These are phyloP conservation scores for Drosophila sordidapex DNA, from an alignment of 2,888 invertebrate genomes.

Conservation along the genomic window DNA sequence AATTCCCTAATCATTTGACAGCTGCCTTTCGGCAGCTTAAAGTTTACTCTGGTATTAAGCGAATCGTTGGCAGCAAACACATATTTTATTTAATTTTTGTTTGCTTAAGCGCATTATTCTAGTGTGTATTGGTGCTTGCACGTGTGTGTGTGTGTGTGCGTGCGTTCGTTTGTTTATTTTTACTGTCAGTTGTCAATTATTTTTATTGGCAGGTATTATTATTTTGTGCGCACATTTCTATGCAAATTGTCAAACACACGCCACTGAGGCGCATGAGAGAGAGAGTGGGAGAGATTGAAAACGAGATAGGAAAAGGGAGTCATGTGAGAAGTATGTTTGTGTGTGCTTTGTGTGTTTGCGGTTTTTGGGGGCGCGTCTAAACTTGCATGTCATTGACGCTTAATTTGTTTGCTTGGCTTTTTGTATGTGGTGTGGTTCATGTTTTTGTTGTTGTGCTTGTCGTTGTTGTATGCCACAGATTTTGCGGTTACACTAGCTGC, in stretches of 20 bases:
- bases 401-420: slow-evolving; percentile 77
- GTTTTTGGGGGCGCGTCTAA: slow-evolving; percentile 54
- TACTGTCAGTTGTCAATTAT: slow-evolving; percentile 78
- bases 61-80: slow-evolving; percentile 35
- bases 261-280: slow-evolving; percentile 9
- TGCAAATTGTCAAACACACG: slow-evolving; percentile 71
- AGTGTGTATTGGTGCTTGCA: slow-evolving; percentile 23
- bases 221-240: slow-evolving; percentile 73
- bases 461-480: slow-evolving; percentile 57
- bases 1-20: slow-evolving; percentile 71
- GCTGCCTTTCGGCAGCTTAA: slow-evolving; percentile 64
- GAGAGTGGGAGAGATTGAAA: background rate
- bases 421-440: slow-evolving; percentile 42
- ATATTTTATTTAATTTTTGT: slow-evolving; percentile 71
- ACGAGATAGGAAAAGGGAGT: background rate
- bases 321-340: slow-evolving; percentile 1
- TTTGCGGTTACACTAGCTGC: slow-evolving; percentile 64
- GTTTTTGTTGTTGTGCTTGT: slow-evolving; percentile 25
- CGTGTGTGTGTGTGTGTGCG: slow-evolving; percentile 10
- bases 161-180: slow-evolving; percentile 66
- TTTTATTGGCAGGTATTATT: slow-evolving; percentile 78
- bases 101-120: slow-evolving; percentile 33
- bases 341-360: slow-evolving; percentile 35
- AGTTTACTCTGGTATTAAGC: slow-evolving; percentile 52
- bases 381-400: slow-evolving; percentile 77